A percentile compares a stretch with the other conserved stretches of the same genome.
These are phyloP conservation scores for Eupithecia insigniata DNA, from an alignment of 2,888 invertebrate genomes.

Conservation along the genomic window DNA sequence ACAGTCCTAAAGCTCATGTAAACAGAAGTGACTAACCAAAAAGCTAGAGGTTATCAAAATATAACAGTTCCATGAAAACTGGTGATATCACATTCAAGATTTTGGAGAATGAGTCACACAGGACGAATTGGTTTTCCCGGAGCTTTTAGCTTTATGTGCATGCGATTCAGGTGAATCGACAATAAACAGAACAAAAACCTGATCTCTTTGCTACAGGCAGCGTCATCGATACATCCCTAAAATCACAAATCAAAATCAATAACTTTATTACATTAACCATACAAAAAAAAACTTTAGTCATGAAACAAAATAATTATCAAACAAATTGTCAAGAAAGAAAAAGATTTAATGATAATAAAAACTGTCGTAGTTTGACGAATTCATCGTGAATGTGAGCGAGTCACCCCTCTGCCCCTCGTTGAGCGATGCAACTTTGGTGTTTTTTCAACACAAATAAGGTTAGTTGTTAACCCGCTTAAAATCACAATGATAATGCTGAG, in stretches of 20 bases:
- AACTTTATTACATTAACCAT: too few relatives aligned
- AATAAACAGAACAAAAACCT: neutral
- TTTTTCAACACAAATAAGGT: too few relatives aligned
- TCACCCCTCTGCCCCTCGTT: too few relatives aligned
- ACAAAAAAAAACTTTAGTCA: too few relatives aligned
- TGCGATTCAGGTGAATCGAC: neutral
- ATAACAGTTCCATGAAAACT: conserved; percentile 25
- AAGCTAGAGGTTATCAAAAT: conserved; percentile 23
- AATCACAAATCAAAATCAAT: neutral
- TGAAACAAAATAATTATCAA: too few relatives aligned
- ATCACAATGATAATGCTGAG: neutral
- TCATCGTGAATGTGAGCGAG: too few relatives aligned
- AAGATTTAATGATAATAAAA: neutral
- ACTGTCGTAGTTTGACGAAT: too few relatives aligned
- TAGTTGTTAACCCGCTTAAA: too few relatives aligned
- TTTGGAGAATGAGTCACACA: conserved; percentile 25
- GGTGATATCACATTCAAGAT: conserved; percentile 37
- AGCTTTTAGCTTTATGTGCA: conserved; percentile 5
- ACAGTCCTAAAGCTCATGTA: conserved; percentile 9
- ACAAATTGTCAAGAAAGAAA: too few relatives aligned
- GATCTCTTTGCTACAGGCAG: neutral
- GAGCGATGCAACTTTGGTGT: too few relatives aligned
- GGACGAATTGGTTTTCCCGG: conserved; percentile 15
- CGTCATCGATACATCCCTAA: neutral
- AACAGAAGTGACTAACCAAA: conserved; percentile 31